Conservation (phyloP, 1,140 invertebrate genomes). For the Conopomorpha cramerella region DNA sequence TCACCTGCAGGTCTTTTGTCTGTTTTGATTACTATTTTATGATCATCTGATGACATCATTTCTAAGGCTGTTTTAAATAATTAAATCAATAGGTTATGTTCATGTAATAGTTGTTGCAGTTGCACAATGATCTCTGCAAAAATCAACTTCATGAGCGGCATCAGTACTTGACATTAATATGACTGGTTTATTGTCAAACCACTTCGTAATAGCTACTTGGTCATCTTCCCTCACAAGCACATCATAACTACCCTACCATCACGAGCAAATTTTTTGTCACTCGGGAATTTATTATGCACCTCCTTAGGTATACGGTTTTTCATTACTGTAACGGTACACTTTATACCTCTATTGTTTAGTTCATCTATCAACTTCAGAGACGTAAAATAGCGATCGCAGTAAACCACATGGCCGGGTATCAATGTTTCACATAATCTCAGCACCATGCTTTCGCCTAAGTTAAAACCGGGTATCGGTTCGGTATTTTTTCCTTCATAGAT, state of each 20-base stretch:
- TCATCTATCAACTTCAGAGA: too few species aligned
- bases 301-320: not conserved
- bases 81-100: slow-evolving; percentile 36
- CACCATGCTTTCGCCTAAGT: not conserved
- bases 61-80: slow-evolving; percentile 12
- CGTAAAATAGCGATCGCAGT: too few species aligned
- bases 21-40: slow-evolving; percentile 22
- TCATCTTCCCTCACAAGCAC: not conserved
- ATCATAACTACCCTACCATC: not conserved
- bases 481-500: slow-evolving; percentile 1
- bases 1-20: slow-evolving; percentile 11
- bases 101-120: slow-evolving; percentile 30
- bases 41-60: slow-evolving; percentile 19
- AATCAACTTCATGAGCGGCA: too few species aligned
- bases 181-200: slow-evolving; percentile 2
- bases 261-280: not conserved
- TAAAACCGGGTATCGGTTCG: not conserved
- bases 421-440: too few species aligned
- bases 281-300: not conserved
- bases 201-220: not conserved
- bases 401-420: too few species aligned
- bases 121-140: slow-evolving; percentile 18
- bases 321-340: not conserved
- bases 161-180: not conserved
- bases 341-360: not conserved